phyloP scores from a whole-genome alignment of 1,140 invertebrate species.

The Diabrotica virgifera region DNA sequence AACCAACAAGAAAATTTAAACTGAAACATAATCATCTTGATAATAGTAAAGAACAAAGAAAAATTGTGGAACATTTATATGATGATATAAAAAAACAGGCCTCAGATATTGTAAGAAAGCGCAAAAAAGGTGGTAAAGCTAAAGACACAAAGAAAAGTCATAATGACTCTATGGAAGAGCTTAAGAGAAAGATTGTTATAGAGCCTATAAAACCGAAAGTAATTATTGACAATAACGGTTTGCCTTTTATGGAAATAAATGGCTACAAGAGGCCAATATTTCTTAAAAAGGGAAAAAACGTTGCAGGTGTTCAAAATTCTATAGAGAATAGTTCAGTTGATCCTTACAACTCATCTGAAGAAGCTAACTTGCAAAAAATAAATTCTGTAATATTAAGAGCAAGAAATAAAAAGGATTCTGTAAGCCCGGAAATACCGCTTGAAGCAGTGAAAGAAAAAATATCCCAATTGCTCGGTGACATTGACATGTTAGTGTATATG shows the following conservation, averaged over 20 bases:
- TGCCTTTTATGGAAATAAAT: constrained; percentile 38
- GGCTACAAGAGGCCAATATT: constrained; percentile 35
- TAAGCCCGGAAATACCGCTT: constrained; percentile 24
- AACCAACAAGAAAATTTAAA: constrained; percentile 7
- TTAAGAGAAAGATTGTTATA: constrained; percentile 27
- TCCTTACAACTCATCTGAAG: constrained; percentile 20
- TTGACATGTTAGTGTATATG: constrained; percentile 33
- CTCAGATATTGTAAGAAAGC: neutral
- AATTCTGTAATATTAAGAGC: constrained; percentile 21
- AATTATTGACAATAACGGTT: constrained; percentile 39
- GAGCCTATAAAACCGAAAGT: constrained; percentile 34
- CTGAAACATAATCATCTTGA: neutral
- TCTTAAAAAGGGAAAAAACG: neutral
- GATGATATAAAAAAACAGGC: neutral
- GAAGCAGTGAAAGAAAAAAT: constrained; percentile 36
- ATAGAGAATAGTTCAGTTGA: neutral
- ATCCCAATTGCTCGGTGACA: constrained; percentile 30
- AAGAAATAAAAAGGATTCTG: constrained; percentile 15
- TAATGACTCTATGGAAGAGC: constrained; percentile 20
- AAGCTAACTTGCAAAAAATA: constrained; percentile 28
- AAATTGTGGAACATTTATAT: neutral
- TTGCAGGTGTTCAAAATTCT: neutral
- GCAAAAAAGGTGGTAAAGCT: neutral
- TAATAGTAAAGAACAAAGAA: neutral
- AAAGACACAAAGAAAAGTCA: constrained; percentile 7